These are phyloP conservation scores for Patella pellucida DNA, from an alignment of 2,888 invertebrate genomes.

Conservation along the genomic window DNA sequence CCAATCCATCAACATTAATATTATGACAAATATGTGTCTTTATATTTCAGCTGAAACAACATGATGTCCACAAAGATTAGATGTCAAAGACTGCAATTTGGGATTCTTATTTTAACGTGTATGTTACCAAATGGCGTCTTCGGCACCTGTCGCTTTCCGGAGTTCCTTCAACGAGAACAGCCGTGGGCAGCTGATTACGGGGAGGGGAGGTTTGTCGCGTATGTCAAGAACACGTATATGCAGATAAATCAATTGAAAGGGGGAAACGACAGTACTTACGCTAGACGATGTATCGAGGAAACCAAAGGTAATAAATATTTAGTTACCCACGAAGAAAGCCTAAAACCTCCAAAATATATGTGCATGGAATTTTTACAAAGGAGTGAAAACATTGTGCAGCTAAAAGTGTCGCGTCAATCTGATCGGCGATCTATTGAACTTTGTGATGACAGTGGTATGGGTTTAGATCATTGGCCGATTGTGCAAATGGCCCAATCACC, in stretches of 20 bases:
- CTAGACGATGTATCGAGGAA: slow-evolving; percentile 41
- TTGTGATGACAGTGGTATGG: slow-evolving; percentile 51
- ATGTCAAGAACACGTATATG: slow-evolving; percentile 36
- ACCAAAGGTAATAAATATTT: slow-evolving; percentile 48
- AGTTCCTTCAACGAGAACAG: slow-evolving; percentile 30
- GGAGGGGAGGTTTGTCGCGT: slow-evolving; percentile 33
- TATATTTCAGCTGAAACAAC: too few relatives aligned
- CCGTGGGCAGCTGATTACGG: slow-evolving; percentile 40
- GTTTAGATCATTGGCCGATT: slow-evolving; percentile 58
- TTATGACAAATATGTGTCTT: too few relatives aligned
- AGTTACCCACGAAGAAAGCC: slow-evolving; percentile 38
- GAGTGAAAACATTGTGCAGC: slow-evolving; percentile 57
- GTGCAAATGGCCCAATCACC: slow-evolving; percentile 36
- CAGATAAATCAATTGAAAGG: slow-evolving; percentile 29
- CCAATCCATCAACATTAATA: too few relatives aligned
- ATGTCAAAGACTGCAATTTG: too few relatives aligned
- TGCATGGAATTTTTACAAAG: slow-evolving; percentile 60
- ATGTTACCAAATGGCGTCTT: not conserved
- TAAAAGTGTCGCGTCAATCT: slow-evolving; percentile 38
- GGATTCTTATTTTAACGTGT: too few relatives aligned
- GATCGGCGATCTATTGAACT: slow-evolving; percentile 27
- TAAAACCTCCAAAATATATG: slow-evolving; percentile 37
- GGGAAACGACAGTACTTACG: slow-evolving; percentile 27
- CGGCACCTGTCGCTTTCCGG: slow-evolving; percentile 38
- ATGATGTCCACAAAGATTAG: too few relatives aligned